Evolutionary conservation across 2,113 vertebrate species (phyloP).

Genomic region (Macquaria ambigua): DNA sequence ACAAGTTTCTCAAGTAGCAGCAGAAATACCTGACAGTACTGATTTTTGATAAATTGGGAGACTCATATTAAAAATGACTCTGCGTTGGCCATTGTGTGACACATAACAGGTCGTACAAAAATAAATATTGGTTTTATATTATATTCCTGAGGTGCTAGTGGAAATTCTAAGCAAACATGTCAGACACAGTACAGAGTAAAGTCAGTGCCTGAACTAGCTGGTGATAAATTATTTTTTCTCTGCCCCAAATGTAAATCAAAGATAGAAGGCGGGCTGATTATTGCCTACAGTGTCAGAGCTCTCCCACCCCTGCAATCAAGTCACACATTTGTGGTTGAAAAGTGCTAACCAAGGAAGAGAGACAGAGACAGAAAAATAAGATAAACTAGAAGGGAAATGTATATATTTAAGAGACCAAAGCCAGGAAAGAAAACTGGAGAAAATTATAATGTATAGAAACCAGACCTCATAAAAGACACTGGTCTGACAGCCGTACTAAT

Average conservation of each 20-base stretch:
- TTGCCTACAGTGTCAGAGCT: not conserved
- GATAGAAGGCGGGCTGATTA: not conserved
- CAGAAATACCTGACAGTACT: conserved; percentile 1
- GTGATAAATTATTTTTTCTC: not conserved
- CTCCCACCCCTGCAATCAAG: not conserved
- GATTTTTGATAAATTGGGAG: conserved; percentile 9
- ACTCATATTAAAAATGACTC: not conserved
- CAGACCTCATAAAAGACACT: no score
- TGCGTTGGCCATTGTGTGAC: not conserved
- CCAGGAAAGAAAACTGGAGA: not conserved
- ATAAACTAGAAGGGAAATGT: not conserved
- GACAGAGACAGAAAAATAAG: not conserved
- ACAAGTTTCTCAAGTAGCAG: conserved; percentile 19
- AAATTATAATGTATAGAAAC: not conserved
- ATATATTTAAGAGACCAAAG: not conserved
- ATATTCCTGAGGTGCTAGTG: not conserved
- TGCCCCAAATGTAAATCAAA: not conserved
- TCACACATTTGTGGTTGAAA: not conserved
- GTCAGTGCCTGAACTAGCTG: not conserved
- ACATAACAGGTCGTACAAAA: not conserved
- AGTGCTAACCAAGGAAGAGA: not conserved
- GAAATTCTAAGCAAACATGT: conserved; percentile 2
- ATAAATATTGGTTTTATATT: conserved; percentile 13
- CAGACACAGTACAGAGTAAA: not conserved
- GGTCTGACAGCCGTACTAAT: not conserved